These are phyloP conservation scores for Chitala chitala DNA, from an alignment of 2,113 vertebrate genomes.

Conservation along the genomic window DNA sequence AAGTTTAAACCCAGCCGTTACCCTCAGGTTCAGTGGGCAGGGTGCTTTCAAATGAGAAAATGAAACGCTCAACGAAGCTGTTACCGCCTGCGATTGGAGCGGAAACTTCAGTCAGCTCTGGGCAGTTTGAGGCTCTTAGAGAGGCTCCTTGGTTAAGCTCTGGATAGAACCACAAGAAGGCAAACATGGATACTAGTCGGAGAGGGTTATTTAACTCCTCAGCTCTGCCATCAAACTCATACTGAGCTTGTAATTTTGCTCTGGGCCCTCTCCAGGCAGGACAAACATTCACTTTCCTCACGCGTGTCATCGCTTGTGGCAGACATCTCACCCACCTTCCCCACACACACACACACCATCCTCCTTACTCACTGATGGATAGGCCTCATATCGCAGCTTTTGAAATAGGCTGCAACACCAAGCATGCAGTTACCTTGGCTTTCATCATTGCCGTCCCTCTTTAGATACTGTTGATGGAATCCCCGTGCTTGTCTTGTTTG, in stretches of 20 bases:
- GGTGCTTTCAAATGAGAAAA: conserved; percentile 10
- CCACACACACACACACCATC: neutral
- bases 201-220: neutral
- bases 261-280: neutral
- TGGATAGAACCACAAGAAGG: neutral
- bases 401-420: conserved; percentile 21
- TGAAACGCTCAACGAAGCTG: neutral
- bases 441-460: conserved; percentile 8
- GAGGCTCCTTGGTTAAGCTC: neutral
- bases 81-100: neutral
- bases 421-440: conserved; percentile 10
- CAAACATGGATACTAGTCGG: neutral
- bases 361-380: neutral
- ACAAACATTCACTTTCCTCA: conserved; percentile 15
- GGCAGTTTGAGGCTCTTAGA: neutral
- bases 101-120: neutral
- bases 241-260: neutral
- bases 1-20: too few relatives aligned
- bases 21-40: neutral
- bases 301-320: neutral
- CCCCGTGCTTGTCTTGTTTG: neutral
- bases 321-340: neutral
- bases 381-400: neutral
- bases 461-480: conserved; percentile 15
- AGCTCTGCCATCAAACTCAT: neutral